Base-by-base conservation (phyloP, 2,797 vertebrate genomes). In the Rousettus madagascariensis region DNA sequence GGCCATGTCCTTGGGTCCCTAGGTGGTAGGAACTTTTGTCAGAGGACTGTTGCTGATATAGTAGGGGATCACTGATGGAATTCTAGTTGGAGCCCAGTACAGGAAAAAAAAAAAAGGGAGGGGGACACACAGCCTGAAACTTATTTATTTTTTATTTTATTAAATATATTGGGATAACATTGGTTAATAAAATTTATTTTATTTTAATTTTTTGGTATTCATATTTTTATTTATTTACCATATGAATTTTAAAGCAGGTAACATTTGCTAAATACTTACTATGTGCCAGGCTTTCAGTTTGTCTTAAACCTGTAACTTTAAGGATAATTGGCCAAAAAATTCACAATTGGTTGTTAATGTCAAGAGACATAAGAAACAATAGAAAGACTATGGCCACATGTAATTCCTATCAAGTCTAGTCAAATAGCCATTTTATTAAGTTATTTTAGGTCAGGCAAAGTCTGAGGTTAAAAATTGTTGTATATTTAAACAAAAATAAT, bases 261-360 rank as follows among this genome's bases (percentile, higher is more conserved):
- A 66, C 38, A 51, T 53, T 90, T 77, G 55, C 26, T 90, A 36
- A 87, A 84, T 75, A 17, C n/a, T 93, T 90, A 69, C 38, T 69
- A 33, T 41, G 33, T 83, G 19, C 19, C 4, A 66, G 26, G 8
- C 19, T 80, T 95, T 96, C 9, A 17, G n/a, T 90, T 92, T 72
- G 49, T 61, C 78, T 86, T 55, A 79, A 96, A 78, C 10, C 33
- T 95, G 61, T 41, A 92, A 80, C 28, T 92, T 90, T 51, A 72
- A 61, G 41, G 65, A 46, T 90, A 90, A 86, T n/a, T 87, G 26
- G 30, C 36, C 59, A 94, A 74, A 63, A 93, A 74, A 91, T 80
- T 91, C 57, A 49, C 33, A 79, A 80, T 24, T 61, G 38, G 43
- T 41, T 33, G 26, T 82, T 51, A 68, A 63, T 66, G 13, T 38